phyloP scores from a whole-genome alignment of 2,113 vertebrate genomes.

The Egretta garzetta region DNA sequence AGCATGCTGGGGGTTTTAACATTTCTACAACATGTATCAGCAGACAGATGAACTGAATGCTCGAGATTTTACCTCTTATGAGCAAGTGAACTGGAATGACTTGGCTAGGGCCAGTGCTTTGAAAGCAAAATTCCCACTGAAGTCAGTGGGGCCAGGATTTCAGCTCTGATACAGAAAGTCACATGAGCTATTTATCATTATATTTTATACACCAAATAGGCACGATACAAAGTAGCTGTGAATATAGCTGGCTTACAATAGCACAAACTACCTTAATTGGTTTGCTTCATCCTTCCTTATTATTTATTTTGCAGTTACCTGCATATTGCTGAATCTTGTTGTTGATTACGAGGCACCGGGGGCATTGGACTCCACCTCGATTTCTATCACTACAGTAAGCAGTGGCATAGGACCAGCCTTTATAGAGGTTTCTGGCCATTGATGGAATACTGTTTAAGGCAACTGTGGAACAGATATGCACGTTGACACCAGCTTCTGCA shows the following conservation, averaged over 20 bases:
- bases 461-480: not conserved
- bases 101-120: not conserved
- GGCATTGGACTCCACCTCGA: not conserved
- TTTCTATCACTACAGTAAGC: not conserved
- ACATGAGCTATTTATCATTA: not conserved
- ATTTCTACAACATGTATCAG: not conserved
- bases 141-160: not conserved
- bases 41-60: not conserved
- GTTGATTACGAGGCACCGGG: not conserved
- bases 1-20: not conserved
- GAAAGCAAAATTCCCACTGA: not conserved
- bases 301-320: not conserved
- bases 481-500: rapidly evolving
- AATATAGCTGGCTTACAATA: not conserved
- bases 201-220: not conserved
- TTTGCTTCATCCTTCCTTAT: not conserved
- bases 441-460: not conserved
- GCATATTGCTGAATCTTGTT: not conserved
- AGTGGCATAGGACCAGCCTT: not conserved
- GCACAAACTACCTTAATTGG: not conserved
- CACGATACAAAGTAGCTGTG: not conserved
- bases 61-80: not conserved
- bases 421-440: not conserved
- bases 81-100: not conserved
- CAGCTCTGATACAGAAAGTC: not conserved